Base-by-base conservation (phyloP, 2,113 vertebrate species). In the Myocastor coypus region DNA sequence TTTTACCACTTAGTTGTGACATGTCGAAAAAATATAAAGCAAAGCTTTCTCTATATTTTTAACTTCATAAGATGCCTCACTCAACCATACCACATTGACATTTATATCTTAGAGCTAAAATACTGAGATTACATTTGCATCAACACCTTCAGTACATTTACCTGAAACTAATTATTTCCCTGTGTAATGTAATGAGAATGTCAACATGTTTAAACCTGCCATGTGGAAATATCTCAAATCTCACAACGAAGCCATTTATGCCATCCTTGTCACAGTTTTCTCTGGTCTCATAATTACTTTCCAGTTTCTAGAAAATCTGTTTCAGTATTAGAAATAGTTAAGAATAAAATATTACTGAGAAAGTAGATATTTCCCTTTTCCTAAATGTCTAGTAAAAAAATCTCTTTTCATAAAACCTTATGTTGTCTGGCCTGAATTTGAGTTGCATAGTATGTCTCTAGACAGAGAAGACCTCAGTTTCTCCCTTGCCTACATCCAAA, bases 161-260 rank as follows among this genome's bases (percentile, higher is more conserved):
- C 93, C 89, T 93, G 63, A 96, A 98, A 97, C 98, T 98, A 98
- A 98, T 98, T 98, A 98, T 97, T 94, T 98, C 98, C 97, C 95
- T 96, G 89, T 94, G 77, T 91, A 69, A 78, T 0, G 55, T 95
- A 98, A 96, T 97, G 94, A 97, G 97, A 98, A 97, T 97, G 50
- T 96, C 96, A 97, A 94, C 91, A n/a, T 59, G 34, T 96, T 97
- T 59, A 30, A 98, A 96, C 92, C 94, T 94, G 40, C 81, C 20
- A 22, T 85, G 78, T 95, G 96, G 87, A 94, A 8, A 0, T 92
- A 73, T 83, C 83, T 94, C 81, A 77, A 57, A 69, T 94, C 82
- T 81, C 63, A 87, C 57, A 83, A 4, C 83, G 75, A 95, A 85
- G 73, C 37, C 42, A 64, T 95, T 93, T 88, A 55, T 91, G 42